These are phyloP conservation scores for Poeciliopsis paucimaculata DNA, from an alignment of 2,797 vertebrate genomes.

Conservation along the genomic window DNA sequence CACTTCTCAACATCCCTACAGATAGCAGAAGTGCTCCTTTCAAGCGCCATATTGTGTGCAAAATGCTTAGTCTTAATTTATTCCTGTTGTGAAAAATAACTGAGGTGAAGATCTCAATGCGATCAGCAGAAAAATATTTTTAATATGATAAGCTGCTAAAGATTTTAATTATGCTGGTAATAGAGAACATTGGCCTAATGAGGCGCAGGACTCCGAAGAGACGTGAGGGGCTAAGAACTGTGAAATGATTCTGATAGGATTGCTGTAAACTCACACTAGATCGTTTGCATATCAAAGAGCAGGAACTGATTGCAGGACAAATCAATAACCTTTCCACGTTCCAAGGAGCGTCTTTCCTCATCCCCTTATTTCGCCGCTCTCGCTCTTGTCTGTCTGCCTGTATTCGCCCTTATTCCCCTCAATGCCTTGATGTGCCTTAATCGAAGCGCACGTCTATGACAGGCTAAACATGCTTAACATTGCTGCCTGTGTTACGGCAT, in stretches of 20 bases:
- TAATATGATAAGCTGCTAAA: slow-evolving; percentile 99
- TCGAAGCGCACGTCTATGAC: slow-evolving; percentile 68
- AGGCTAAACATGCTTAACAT: slow-evolving; percentile 70
- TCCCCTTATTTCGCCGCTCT: slow-evolving; percentile 61
- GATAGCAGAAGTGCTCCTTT: slow-evolving; percentile 83
- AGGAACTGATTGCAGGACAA: slow-evolving; percentile 99
- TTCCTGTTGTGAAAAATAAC: slow-evolving; percentile 99
- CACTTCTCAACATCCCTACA: slow-evolving; percentile 73
- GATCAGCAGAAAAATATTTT: slow-evolving; percentile 99
- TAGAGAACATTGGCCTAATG: slow-evolving; percentile 99
- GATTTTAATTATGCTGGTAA: slow-evolving; percentile 99
- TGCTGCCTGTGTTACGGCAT: slow-evolving; percentile 40
- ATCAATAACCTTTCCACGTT: slow-evolving; percentile 98
- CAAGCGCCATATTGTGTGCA: slow-evolving; percentile 75
- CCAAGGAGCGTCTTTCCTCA: slow-evolving; percentile 76
- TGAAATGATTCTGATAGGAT: slow-evolving; percentile 99
- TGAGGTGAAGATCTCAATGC: slow-evolving; percentile 99
- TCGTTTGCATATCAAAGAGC: slow-evolving; percentile 99
- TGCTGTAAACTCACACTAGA: slow-evolving; percentile 98
- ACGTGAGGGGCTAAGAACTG: slow-evolving; percentile 95
- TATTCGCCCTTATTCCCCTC: slow-evolving; percentile 69
- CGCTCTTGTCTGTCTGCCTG: slow-evolving; percentile 55
- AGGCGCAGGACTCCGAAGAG: slow-evolving; percentile 98
- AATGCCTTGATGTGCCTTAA: slow-evolving; percentile 67
- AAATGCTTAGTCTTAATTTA: slow-evolving; percentile 97